Evolutionary conservation across 2,113 vertebrate species (phyloP), one percentile per base, ranked within the genome.

Genomic region (Tringa solitaria): DNA sequence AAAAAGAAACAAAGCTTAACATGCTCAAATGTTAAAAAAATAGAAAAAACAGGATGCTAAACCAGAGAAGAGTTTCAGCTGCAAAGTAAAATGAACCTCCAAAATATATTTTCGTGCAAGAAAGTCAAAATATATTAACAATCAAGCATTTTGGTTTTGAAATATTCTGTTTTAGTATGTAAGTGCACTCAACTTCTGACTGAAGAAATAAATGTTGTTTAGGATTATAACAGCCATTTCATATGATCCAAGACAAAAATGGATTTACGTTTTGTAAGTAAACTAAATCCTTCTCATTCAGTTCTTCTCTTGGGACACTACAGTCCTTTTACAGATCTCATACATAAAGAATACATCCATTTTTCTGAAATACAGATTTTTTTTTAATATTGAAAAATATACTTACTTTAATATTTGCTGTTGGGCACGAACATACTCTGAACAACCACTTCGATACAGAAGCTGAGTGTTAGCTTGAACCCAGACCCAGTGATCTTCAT

Each of bases 401-500:
- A 97, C 98, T 98, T 98, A 98, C 98, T 97, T 97, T 48, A 94
- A 39, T 12, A 81, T 68, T 77, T 96, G 97, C 60, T 97, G 95
- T 12, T 97, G 96, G 26, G 95, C 84, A 54, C 97, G 63, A 68
- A 97, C 57, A 14, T 98, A 97, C 57, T 98, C 97, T 21, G 97
- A 96, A 69, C 94, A 92, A 15, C 97, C 94, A 84, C 96, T 97
- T 91, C 97, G 97, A 80, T 97, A 98, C 24, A 97, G 79, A 84
- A 98, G 96, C 11, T 97, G 96, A 56, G 97, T 76, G 43, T 98
- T 97, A 69, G 97, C 93, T 68, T 98, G 97, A 76, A 97, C 91
- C 97, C 97, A 98, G 93, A 98, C 95, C 98, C 98, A 98, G 57
- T 93, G 97, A 76, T 97, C 97, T 37, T 98, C 94, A 14, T 98